Evolutionary conservation across 2,888 invertebrate species (phyloP).

Genomic region (Antheraea yamamai): DNA sequence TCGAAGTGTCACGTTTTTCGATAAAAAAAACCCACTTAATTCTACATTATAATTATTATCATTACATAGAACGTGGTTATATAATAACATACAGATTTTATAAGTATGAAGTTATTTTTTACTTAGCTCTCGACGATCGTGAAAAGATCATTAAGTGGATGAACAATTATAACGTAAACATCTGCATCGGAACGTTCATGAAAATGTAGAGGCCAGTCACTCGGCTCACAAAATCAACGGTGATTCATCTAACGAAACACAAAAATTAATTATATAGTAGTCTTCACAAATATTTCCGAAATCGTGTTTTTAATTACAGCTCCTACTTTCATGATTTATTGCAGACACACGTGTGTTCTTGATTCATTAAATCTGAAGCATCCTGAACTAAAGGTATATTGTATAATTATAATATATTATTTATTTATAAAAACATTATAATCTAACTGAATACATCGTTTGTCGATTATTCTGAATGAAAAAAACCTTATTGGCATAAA

Average conservation of each 20-base stretch:
- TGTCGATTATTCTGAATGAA: not conserved
- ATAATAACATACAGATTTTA: constrained; percentile 29
- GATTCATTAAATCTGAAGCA: constrained; percentile 54
- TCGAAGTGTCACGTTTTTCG: not conserved
- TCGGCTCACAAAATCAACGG: constrained; percentile 70
- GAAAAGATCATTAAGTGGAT: constrained; percentile 69
- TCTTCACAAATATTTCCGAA: constrained; percentile 70
- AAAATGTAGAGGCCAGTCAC: constrained; percentile 47
- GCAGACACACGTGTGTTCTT: constrained; percentile 62
- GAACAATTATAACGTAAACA: constrained; percentile 75
- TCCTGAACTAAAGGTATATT: constrained; percentile 12
- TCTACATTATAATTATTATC: not conserved
- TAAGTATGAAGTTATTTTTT: constrained; percentile 12
- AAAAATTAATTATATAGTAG: constrained; percentile 77
- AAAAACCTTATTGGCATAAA: not conserved
- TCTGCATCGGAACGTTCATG: constrained; percentile 70
- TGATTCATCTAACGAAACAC: constrained; percentile 77
- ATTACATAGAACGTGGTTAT: not conserved
- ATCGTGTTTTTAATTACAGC: constrained; percentile 76
- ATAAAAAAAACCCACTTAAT: not conserved
- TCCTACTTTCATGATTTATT: constrained; percentile 69
- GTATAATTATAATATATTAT: not conserved
- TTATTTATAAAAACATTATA: not conserved
- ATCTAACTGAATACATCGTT: not conserved
- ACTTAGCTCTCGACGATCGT: constrained; percentile 40